Percentiles rank a stretch among this genome's conserved stretches.
These are phyloP conservation scores for Hypolimnas misippus DNA, from an alignment of 2,888 invertebrate species.

Conservation along the genomic window DNA sequence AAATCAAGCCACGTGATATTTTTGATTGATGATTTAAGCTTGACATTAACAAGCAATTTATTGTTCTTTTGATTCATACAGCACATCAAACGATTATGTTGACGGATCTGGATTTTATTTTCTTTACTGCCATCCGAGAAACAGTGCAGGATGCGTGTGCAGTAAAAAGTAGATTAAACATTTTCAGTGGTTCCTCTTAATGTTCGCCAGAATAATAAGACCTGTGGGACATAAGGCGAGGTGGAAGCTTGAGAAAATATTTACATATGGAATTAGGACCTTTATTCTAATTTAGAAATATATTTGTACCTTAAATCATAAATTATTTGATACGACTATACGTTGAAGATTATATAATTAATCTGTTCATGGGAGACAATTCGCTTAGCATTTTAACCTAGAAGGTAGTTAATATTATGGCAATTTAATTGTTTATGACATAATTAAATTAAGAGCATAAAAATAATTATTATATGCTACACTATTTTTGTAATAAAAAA, in stretches of 20 bases:
- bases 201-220: conserved; percentile 52
- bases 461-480: no score
- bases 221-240: conserved; percentile 36
- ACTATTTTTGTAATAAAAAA: no score
- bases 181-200: conserved; percentile 64
- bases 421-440: no score
- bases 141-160: conserved; percentile 66
- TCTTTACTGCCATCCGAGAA: conserved; percentile 42
- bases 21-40: conserved; percentile 45
- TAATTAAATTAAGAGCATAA: no score
- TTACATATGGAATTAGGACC: neutral
- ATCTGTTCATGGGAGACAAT: no score
- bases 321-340: neutral
- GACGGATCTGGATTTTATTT: conserved; percentile 50
- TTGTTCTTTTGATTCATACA: conserved; percentile 56
- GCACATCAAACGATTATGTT: conserved; percentile 50
- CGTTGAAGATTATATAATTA: no score
- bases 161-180: conserved; percentile 71
- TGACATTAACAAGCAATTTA: conserved; percentile 44
- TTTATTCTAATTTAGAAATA: conserved; percentile 1
- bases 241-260: neutral
- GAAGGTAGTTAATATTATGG: no score
- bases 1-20: conserved; percentile 39
- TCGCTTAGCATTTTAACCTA: no score
- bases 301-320: neutral